A percentile compares a stretch with the other conserved stretches of the same genome.
These are phyloP conservation scores for Phytoseiulus persimilis DNA, from an alignment of 2,888 invertebrate species.

Conservation along the genomic window DNA sequence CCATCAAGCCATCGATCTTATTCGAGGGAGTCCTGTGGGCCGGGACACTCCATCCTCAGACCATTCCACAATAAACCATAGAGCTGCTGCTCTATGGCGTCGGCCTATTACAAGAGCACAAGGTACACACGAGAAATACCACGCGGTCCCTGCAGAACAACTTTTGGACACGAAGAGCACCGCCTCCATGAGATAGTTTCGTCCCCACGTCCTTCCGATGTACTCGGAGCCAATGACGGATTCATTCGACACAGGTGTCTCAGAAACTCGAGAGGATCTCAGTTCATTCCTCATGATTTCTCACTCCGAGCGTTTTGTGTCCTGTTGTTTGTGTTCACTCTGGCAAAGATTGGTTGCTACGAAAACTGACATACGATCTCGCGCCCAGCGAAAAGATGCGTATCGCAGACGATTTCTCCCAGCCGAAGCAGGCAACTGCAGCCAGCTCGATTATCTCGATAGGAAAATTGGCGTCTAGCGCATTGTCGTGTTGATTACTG, in stretches of 20 bases:
- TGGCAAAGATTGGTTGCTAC: neutral
- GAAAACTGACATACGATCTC: too few relatives aligned
- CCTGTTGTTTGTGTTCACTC: neutral
- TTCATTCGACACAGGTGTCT: too few relatives aligned
- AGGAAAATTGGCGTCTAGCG: too few relatives aligned
- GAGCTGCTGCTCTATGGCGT: neutral
- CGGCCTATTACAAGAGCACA: neutral
- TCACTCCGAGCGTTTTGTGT: neutral
- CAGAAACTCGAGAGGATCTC: too few relatives aligned
- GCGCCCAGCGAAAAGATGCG: too few relatives aligned
- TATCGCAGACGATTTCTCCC: too few relatives aligned
- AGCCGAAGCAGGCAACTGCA: too few relatives aligned
- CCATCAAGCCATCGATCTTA: slow-evolving; percentile 5
- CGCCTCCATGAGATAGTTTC: neutral
- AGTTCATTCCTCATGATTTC: too few relatives aligned
- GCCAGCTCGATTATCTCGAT: too few relatives aligned
- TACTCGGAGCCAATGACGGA: too few relatives aligned
- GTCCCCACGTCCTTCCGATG: neutral
- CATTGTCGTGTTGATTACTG: too few relatives aligned
- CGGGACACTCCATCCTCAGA: neutral
- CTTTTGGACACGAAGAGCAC: neutral
- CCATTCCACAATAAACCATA: neutral
- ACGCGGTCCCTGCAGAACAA: too few relatives aligned
- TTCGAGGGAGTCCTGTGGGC: neutral
- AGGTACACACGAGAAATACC: neutral